phyloP scores from a whole-genome alignment of 2,113 vertebrate genomes.

The Baryphthengus martii region DNA sequence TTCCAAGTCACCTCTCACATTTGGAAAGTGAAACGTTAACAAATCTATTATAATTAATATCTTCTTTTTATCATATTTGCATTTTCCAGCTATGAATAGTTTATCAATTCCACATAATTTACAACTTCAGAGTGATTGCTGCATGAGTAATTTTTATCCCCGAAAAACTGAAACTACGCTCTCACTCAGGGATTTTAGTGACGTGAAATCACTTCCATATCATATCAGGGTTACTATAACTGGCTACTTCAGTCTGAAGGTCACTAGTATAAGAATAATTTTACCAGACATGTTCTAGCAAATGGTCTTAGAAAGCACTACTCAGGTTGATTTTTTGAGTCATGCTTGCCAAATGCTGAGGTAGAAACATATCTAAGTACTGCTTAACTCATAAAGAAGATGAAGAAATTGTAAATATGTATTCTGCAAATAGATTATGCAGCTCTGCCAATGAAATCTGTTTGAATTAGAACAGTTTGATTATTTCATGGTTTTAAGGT shows the following conservation, averaged over 20 bases:
- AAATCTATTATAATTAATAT: not conserved
- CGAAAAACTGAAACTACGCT: not conserved
- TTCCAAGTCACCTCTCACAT: constrained; percentile 23
- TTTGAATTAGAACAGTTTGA: not conserved
- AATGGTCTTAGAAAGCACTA: not conserved
- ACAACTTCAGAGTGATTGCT: not conserved
- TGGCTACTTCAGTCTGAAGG: not conserved
- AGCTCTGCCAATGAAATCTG: not conserved
- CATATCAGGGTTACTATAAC: not conserved
- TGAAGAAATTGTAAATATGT: not conserved
- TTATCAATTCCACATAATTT: not conserved
- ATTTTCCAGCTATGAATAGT: not conserved
- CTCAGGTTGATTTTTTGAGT: not conserved
- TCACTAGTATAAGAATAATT: not conserved
- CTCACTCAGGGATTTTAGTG: not conserved
- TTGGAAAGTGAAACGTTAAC: constrained; percentile 23
- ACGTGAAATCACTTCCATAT: not conserved
- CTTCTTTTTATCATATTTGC: not conserved
- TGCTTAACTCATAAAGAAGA: not conserved
- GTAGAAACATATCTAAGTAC: not conserved
- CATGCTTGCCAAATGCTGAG: not conserved
- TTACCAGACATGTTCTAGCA: not conserved
- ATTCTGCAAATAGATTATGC: not conserved
- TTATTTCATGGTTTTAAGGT: not conserved
- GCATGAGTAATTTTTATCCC: not conserved